Base-by-base conservation (phyloP, 2,113 vertebrate species). In the Okapia johnstoni region DNA sequence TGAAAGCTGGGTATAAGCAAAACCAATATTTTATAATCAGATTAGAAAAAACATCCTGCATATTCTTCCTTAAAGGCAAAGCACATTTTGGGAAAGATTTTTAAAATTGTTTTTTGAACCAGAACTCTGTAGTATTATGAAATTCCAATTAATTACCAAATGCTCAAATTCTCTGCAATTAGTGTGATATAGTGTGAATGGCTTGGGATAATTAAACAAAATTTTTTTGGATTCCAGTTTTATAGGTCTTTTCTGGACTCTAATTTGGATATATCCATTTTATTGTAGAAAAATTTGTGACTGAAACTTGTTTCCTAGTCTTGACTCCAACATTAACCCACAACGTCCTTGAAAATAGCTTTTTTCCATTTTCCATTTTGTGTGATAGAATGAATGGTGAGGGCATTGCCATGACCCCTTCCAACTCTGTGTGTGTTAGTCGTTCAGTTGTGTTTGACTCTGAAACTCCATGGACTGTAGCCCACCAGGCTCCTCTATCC, bases 111-210 rank as follows among this genome's bases (percentile, higher is more conserved):
- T 3, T 95, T 95, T 77, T 58, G 50, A 93, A 21, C 30, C 89
- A 30, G 11, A 88, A 25, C 25, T 66, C 10, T 76, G 40, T 46
- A 46, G 54, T 73, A 66, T 50, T 70, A 83, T 61, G 43, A 96
- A 97, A 91, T 96, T 95, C 43, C 6, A 92, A n/a, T 94, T 93
- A 40, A 81, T 61, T 81, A 83, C 13, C 90, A 88, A 66, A 60
- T 88, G 23, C 8, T 61, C 52, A 91, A 85, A 87, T 25, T 50
- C 77, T 96, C 43, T 94, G 54, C 15, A 90, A 26, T 89, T 90
- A 92, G 30, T 93, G 63, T 30, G 36, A 43, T 52, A 63, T 36
- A 11, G 28, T 23, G 30, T 76, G 89, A 60, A n/a, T 30, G 25
- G n/a, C 10, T 90, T 90, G 10, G 6, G 52, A 76, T 90, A 88